These are phyloP conservation scores for Hymenochirus boettgeri DNA, from an alignment of 2,113 vertebrate genomes.

Conservation along the genomic window DNA sequence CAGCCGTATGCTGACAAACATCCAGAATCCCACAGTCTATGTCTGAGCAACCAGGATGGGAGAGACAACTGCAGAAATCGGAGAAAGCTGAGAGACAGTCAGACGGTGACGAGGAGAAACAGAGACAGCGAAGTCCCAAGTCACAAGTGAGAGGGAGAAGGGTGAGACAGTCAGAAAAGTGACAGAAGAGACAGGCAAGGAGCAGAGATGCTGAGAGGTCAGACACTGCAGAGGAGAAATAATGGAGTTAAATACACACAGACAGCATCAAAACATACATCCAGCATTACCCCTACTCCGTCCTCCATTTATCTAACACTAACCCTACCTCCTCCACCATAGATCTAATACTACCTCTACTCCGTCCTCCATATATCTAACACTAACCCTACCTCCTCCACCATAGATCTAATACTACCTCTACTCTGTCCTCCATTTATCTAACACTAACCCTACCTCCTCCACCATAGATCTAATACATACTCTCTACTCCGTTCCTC, in stretches of 20 bases:
- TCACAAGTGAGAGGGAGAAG: constrained; percentile 48
- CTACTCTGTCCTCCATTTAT: no score
- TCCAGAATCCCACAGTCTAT: constrained; percentile 50
- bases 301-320: no score
- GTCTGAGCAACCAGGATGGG: constrained; percentile 9
- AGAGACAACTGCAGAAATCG: constrained; percentile 16
- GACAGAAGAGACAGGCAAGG: constrained; percentile 65
- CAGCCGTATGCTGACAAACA: constrained; percentile 56
- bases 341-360: no score
- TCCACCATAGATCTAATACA: no score
- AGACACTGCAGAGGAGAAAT: constrained; percentile 24
- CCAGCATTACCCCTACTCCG: no score
- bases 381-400: no score
- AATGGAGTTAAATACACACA: background rate
- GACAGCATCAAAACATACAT: no score
- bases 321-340: no score
- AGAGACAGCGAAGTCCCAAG: constrained; percentile 48
- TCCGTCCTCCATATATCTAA: no score
- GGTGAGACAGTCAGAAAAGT: constrained; percentile 57
- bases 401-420: no score
- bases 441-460: no score
- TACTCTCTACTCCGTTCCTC: no score
- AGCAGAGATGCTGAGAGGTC: constrained; percentile 62
- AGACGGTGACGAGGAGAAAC: constrained; percentile 40
- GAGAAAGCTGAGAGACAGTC: constrained; percentile 16